phyloP scores from a whole-genome alignment of 2,113 vertebrate species.

The Trogon surrucura region DNA sequence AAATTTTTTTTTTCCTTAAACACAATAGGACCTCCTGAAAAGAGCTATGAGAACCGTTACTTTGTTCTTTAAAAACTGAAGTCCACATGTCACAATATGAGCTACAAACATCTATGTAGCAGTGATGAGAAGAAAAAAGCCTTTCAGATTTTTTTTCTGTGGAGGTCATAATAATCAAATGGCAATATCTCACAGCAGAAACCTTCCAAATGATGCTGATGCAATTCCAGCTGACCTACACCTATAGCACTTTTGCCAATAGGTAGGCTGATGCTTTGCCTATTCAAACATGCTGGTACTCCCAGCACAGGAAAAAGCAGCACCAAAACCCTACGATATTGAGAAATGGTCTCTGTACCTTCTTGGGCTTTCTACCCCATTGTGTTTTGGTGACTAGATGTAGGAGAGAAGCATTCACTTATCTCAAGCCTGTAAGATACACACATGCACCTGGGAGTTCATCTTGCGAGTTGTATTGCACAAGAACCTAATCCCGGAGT shows the following conservation, averaged over 20 bases:
- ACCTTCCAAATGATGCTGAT: neutral
- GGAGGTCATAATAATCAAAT: neutral
- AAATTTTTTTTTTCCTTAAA: neutral
- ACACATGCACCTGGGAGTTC: neutral
- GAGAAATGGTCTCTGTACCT: neutral
- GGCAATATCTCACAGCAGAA: neutral
- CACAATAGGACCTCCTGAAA: neutral
- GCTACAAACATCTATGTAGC: neutral
- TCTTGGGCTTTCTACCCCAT: neutral
- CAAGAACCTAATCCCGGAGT: neutral
- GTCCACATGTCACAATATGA: neutral
- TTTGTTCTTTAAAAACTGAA: neutral
- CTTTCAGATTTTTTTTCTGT: neutral
- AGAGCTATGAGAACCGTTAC: neutral
- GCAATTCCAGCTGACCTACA: neutral
- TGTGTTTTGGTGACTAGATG: neutral
- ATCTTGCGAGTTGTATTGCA: rapidly evolving
- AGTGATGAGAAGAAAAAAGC: rapidly evolving
- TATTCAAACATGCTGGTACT: neutral
- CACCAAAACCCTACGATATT: neutral
- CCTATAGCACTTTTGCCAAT: neutral
- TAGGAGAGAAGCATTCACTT: neutral
- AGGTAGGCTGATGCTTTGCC: neutral
- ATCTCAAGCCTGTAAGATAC: neutral
- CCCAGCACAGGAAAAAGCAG: neutral